phyloP scores from a whole-genome alignment of 2,888 invertebrate genomes.

The Cynaeus angustus region DNA sequence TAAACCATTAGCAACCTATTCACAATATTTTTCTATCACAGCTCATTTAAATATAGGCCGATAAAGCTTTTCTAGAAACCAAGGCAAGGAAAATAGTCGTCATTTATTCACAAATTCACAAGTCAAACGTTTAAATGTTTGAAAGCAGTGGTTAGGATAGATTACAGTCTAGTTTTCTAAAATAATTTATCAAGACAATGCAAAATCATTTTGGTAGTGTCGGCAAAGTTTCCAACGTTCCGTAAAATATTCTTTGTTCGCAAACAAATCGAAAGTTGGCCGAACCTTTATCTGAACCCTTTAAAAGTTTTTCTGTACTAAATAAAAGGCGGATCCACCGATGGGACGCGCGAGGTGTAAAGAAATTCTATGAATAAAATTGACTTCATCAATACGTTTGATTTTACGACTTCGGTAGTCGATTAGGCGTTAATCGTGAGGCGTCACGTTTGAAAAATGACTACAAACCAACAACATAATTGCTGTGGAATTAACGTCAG shows the following conservation, averaged over 20 bases:
- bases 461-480: constrained; percentile 38
- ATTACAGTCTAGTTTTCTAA: constrained; percentile 1
- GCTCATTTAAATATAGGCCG: constrained; percentile 34
- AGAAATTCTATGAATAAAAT: constrained; percentile 24
- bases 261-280: constrained; percentile 37
- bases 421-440: constrained; percentile 45
- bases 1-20: constrained; percentile 20
- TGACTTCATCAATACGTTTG: constrained; percentile 25
- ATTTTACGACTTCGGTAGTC: constrained; percentile 23
- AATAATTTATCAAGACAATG: constrained; percentile 22
- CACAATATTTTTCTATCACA: constrained; percentile 15
- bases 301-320: constrained; percentile 27
- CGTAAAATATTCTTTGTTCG: constrained; percentile 27
- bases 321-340: constrained; percentile 40
- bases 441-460: no score
- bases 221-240: constrained; percentile 16
- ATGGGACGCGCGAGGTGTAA: constrained; percentile 17
- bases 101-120: constrained; percentile 16
- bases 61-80: constrained; percentile 18
- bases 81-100: constrained; percentile 11
- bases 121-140: constrained; percentile 22
- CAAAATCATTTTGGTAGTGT: constrained; percentile 21
- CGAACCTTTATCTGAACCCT: constrained; percentile 32
- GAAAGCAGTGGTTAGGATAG: constrained; percentile 12
- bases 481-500: constrained; percentile 30